Evolutionary conservation across 2,888 invertebrate genomes (phyloP).

Genomic region (Drosophila mulleri): DNA sequence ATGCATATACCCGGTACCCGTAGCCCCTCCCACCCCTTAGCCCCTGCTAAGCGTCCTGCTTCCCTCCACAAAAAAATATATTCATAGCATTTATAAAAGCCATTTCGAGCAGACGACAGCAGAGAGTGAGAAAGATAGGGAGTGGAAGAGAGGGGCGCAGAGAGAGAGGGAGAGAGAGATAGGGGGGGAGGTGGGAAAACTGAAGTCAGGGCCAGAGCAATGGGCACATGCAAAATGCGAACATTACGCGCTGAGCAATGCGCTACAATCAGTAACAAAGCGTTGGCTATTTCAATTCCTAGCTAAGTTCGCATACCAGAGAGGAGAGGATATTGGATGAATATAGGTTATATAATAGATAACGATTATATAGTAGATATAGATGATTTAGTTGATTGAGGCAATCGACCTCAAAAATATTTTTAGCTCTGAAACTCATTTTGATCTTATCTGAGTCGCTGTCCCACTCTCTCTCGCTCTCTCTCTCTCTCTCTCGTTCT

Average conservation of each 20-base stretch:
- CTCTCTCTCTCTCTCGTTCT: too few species aligned
- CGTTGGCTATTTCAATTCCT: neutral
- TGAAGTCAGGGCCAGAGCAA: slow-evolving; percentile 20
- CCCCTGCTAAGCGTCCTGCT: slow-evolving; percentile 4
- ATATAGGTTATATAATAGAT: too few species aligned
- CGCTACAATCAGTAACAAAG: slow-evolving; percentile 45
- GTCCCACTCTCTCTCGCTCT: too few species aligned
- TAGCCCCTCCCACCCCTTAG: neutral
- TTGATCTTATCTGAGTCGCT: too few species aligned
- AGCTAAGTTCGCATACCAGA: neutral
- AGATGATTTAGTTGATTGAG: too few species aligned
- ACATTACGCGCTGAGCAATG: slow-evolving; percentile 47
- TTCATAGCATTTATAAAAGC: slow-evolving; percentile 79
- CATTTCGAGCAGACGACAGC: slow-evolving; percentile 60
- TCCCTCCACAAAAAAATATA: slow-evolving; percentile 37
- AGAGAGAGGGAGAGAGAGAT: neutral
- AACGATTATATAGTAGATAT: too few species aligned
- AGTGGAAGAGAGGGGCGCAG: neutral
- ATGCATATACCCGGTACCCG: neutral
- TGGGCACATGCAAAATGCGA: slow-evolving; percentile 59
- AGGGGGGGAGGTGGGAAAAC: too few species aligned
- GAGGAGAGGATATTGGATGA: neutral
- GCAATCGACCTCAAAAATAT: too few species aligned
- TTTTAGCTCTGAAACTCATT: too few species aligned
- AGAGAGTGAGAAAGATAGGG: slow-evolving; percentile 10